These are phyloP conservation scores for Pegoplata infirma DNA, from an alignment of 2,888 invertebrate genomes.

Conservation along the genomic window DNA sequence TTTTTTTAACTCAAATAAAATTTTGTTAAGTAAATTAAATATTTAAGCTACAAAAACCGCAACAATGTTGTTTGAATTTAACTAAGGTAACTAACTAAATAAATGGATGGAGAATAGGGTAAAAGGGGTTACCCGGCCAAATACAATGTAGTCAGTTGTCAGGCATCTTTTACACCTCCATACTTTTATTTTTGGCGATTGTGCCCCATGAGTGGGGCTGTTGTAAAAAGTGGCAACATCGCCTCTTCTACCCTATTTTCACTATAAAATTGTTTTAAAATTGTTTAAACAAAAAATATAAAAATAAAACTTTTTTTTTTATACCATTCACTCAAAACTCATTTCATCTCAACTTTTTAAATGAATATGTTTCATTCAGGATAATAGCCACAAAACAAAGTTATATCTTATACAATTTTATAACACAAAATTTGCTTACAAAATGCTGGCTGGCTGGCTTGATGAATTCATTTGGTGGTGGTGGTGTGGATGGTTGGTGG, in stretches of 20 bases:
- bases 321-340: not conserved
- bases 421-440: too few species aligned
- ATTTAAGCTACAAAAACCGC: conserved; percentile 55
- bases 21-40: conserved; percentile 56
- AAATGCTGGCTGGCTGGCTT: not conserved
- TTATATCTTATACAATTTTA: not conserved
- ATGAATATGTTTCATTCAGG: too few species aligned
- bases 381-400: not conserved
- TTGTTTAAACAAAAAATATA: too few species aligned
- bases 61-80: conserved; percentile 36
- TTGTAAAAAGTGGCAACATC: too few species aligned
- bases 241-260: too few species aligned
- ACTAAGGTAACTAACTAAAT: too few species aligned
- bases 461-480: not conserved
- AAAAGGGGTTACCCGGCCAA: too few species aligned
- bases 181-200: too few species aligned
- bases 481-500: not conserved
- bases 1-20: not conserved
- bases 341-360: not conserved
- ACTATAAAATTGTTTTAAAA: not conserved
- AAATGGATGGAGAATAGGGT: too few species aligned
- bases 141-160: too few species aligned
- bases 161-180: too few species aligned
- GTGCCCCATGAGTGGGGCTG: too few species aligned
- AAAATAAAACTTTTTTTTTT: not conserved